Evolutionary conservation across 2,113 vertebrate genomes (phyloP), one percentile per base, ranked within the genome.

Genomic region (Triplophysa siluroides): DNA sequence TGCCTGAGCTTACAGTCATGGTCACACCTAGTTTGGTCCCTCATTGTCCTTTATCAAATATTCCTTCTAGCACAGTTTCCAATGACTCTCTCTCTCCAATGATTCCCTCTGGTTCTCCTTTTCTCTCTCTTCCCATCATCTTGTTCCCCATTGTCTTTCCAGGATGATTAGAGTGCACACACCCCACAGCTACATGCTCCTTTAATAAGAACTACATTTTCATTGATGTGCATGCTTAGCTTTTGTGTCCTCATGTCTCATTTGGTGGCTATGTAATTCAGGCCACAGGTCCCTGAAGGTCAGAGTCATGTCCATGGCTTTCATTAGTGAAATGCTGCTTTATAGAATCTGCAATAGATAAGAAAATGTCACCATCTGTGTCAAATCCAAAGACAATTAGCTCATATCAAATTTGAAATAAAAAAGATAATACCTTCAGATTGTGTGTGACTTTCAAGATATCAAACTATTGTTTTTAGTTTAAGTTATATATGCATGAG

Each of bases 311-410:
- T 88, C 85, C 89, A 84, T 84, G 85, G 86, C 88, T 88, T 85
- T 85, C 88, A 86, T 92, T 89, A 89, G 85, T 91, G 83, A 81
- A 85, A 82, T 81, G 79, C 80, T 82, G 84, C 86, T 87, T 83
- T 67, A 83, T 81, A 52, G 24, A 7, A 65, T 38, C 33, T 38
- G 64, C 45, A 21, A 83, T 79, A 86, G 85, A 84, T 85, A 83
- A 88, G 85, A 85, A 91, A 91, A 91, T 87, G 89, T 91, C 89
- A 91, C 84, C 71, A 87, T 84, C 62, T 72, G 83, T 85, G 85
- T 88, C 82, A 76, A 62, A 71, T n/a, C 58, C 76, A 79, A 79
- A 83, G 84, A 87, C 84, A 86, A 61, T 83, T 63, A 63, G 11
- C 13, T 62, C 4, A 24, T 14, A 62, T 24, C 14, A 58, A 18